A percentile compares a stretch with the other conserved stretches of the same genome.
Conservation (phyloP, 2,888 invertebrate species). For the Abrostola triplasia region DNA sequence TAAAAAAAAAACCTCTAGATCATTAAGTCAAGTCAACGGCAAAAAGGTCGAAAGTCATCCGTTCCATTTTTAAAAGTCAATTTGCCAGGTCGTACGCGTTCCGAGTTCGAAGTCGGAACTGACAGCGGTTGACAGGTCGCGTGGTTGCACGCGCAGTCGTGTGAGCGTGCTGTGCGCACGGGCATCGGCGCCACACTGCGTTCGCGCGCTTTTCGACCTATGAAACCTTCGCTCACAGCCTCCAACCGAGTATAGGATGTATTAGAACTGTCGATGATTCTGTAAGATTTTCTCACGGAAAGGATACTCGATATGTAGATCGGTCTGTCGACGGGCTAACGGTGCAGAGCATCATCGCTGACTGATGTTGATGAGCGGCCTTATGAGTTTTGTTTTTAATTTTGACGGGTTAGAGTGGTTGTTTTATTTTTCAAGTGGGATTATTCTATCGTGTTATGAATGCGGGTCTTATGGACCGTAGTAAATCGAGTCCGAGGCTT, state of each 20-base stretch:
- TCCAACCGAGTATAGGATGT: constrained; percentile 73
- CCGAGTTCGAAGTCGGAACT: constrained; percentile 72
- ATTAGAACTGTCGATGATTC: constrained; percentile 76
- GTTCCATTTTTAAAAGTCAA: constrained; percentile 73
- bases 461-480: constrained; percentile 75
- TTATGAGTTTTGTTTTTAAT: constrained; percentile 77
- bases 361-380: constrained; percentile 79
- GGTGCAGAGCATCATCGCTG: constrained; percentile 71
- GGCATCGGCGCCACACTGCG: constrained; percentile 85
- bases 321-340: constrained; percentile 70
- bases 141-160: constrained; percentile 76
- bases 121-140: constrained; percentile 78
- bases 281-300: constrained; percentile 83
- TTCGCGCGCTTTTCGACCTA: constrained; percentile 87
- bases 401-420: constrained; percentile 72
- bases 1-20: constrained; percentile 45
- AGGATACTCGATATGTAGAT: constrained; percentile 77
- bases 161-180: constrained; percentile 86
- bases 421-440: constrained; percentile 77
- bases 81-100: constrained; percentile 56
- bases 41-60: constrained; percentile 68
- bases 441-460: constrained; percentile 79
- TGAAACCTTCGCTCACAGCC: constrained; percentile 82
- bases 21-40: constrained; percentile 66
- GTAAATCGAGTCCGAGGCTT: constrained; percentile 72